Evolutionary conservation across 2,113 vertebrate species (phyloP).

Genomic region (Eulacestoma nigropectus): DNA sequence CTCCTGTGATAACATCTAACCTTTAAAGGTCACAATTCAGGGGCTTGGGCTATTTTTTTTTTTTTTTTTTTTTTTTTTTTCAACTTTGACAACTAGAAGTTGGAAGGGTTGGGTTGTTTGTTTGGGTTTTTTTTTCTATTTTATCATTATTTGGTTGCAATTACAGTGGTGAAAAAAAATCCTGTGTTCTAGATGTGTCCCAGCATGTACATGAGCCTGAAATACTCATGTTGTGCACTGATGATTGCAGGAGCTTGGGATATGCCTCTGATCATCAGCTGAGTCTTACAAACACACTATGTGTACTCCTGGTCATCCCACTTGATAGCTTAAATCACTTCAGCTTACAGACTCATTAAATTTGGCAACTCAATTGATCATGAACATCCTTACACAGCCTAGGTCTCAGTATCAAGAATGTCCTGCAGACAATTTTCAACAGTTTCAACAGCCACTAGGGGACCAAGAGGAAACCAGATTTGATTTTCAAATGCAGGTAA

Average conservation of each 20-base stretch:
- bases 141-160: not conserved
- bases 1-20: not conserved
- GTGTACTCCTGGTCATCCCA: not conserved
- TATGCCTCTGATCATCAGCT: not conserved
- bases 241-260: not conserved
- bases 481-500: not conserved
- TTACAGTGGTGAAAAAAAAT: not conserved
- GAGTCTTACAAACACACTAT: not conserved
- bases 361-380: not conserved
- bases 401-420: not conserved
- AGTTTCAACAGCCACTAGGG: not conserved
- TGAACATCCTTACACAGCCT: not conserved
- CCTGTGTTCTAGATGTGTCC: not conserved
- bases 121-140: not conserved
- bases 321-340: not conserved
- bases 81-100: not conserved
- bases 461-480: not conserved
- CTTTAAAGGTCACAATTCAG: not conserved
- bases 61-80: not conserved
- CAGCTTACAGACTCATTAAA: not conserved
- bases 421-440: not conserved
- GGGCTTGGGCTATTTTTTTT: not conserved
- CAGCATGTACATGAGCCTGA: not conserved
- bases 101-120: not conserved
- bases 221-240: not conserved